A percentile compares a stretch with the other conserved stretches of the same genome.
Evolutionary conservation across 1,140 invertebrate genomes (phyloP).

Genomic region (Aleiodes sp.): DNA sequence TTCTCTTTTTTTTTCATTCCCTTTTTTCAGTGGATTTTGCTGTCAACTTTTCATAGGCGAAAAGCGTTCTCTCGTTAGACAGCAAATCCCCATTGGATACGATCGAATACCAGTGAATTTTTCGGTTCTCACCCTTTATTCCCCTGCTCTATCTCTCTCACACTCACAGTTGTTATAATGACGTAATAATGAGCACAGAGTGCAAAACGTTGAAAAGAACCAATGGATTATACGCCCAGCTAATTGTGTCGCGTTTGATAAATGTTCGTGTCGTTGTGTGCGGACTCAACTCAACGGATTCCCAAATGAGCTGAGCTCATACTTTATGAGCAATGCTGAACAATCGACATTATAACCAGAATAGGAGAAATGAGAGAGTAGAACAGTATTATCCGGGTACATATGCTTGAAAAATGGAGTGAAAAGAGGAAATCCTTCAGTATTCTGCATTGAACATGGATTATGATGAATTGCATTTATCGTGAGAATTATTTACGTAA

Average conservation of each 20-base stretch:
- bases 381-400: neutral
- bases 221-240: slow-evolving; percentile 24
- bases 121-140: no score
- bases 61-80: no score
- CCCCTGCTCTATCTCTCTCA: no score
- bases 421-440: slow-evolving; percentile 1
- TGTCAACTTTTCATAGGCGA: no score
- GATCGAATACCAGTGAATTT: no score
- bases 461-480: slow-evolving; percentile 21
- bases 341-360: neutral
- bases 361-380: neutral
- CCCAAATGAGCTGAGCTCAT: slow-evolving; percentile 29
- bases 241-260: slow-evolving; percentile 28
- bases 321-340: slow-evolving; percentile 17
- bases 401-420: slow-evolving; percentile 3
- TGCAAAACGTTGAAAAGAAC: slow-evolving; percentile 1
- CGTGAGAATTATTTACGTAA: no score
- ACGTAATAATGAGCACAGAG: neutral
- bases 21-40: no score
- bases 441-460: neutral
- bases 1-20: no score
- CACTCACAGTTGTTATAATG: neutral
- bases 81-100: no score
- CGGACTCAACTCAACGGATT: slow-evolving; percentile 15
- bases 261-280: slow-evolving; percentile 16